Base-by-base conservation (phyloP, 2,888 invertebrate genomes). In the Epirrhoe alternata region DNA sequence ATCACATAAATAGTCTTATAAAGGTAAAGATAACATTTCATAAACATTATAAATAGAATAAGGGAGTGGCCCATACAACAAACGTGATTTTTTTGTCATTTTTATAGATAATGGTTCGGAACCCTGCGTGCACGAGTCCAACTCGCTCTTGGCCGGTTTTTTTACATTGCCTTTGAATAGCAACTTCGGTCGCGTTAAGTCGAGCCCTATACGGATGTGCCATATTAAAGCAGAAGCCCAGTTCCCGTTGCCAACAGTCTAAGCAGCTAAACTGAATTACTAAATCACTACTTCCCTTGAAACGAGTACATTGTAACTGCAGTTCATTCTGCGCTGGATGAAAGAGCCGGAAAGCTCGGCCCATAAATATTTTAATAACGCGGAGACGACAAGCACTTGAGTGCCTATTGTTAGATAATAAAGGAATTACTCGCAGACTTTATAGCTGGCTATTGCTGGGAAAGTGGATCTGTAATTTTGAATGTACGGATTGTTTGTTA, bases 341-440 rank as follows among this genome's bases (percentile, higher is more conserved):
- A 79, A 79, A 77, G 70, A 64, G 59, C 70, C 70, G 71, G 74
- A 77, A 76, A 74, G 70, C 65, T 69, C 54, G 52, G 38, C 61
- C 74, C 73, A 72, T 79, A 76, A 77, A 81, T 79, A 78, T 77
- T 80, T 74, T 71, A 76, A 74, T 68, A 76, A 70, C 69, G 71
- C 69, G 66, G 61, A 62, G 61, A 69, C 64, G 71, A 71, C 65
- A 66, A 74, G 71, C 71, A 70, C 72, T 74, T 68, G 64, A 74
- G 73, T 73, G 70, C 66, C 66, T 75, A 76, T 75, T 77, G 72
- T 76, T 70, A 70, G 68, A 72, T 74, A 75, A 77, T 76, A 77
- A 72, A 73, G 67, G 72, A 75, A 78, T 77, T 76, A 72, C 72
- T 73, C 68, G 68, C 60, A 60, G 66, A 66, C 69, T 70, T 74